phyloP scores from a whole-genome alignment of 2,888 invertebrate species.

The Dastarcus helophoroides region DNA sequence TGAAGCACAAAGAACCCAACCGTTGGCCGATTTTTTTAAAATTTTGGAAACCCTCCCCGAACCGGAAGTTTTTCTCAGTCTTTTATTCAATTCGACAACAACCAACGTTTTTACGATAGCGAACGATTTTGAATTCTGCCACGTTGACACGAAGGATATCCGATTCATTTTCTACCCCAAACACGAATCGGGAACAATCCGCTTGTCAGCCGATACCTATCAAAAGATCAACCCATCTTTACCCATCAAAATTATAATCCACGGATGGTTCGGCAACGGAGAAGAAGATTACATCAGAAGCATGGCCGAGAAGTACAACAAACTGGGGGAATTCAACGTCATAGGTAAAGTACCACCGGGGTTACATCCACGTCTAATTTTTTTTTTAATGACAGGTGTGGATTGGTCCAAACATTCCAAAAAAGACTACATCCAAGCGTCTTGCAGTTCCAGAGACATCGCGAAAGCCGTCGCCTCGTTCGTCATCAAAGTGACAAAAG shows the following conservation, averaged over 20 bases:
- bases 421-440: conserved; percentile 17
- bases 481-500: conserved; percentile 13
- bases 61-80: conserved; percentile 7
- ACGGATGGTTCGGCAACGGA: conserved; percentile 19
- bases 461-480: conserved; percentile 17
- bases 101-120: conserved; percentile 13
- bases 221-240: conserved; percentile 8
- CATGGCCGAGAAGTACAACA: conserved; percentile 16
- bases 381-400: conserved; percentile 10
- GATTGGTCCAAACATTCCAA: conserved; percentile 19
- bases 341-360: conserved; percentile 9
- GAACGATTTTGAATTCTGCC: conserved; percentile 13
- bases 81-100: conserved; percentile 14
- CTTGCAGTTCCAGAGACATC: conserved; percentile 16
- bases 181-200: conserved; percentile 8
- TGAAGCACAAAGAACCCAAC: too few species aligned
- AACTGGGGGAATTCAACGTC: conserved; percentile 16
- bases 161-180: conserved; percentile 12
- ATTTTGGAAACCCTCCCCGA: too few species aligned
- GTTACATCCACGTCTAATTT: too few species aligned
- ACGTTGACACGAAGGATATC: conserved; percentile 11
- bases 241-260: conserved; percentile 19
- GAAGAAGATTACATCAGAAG: conserved; percentile 14
- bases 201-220: conserved; percentile 3
- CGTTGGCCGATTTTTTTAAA: too few species aligned